phyloP scores from a whole-genome alignment of 2,113 vertebrate genomes.

The Heliornis fulica region DNA sequence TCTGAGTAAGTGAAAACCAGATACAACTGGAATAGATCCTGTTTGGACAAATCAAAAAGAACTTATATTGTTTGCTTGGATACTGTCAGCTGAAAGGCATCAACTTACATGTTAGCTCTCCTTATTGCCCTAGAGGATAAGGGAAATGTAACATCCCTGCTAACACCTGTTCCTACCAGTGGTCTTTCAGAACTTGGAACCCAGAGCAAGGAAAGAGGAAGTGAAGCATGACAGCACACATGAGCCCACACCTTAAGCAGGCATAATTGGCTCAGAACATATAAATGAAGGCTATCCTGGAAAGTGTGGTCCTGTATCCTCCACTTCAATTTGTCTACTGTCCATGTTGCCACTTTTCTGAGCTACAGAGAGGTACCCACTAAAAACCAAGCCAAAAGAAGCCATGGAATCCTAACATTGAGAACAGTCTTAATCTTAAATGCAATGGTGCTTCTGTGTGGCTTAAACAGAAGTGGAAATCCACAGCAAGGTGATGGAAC shows the following conservation, averaged over 20 bases:
- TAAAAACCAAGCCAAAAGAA: not conserved
- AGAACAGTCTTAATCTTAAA: not conserved
- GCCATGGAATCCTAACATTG: not conserved
- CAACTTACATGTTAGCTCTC: not conserved
- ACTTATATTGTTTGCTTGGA: not conserved
- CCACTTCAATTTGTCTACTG: not conserved
- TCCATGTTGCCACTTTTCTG: not conserved
- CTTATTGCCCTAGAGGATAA: not conserved
- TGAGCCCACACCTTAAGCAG: not conserved
- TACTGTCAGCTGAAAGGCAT: not conserved
- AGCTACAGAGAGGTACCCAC: not conserved
- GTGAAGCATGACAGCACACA: not conserved
- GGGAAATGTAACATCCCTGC: not conserved
- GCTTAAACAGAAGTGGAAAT: not conserved
- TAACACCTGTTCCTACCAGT: not conserved
- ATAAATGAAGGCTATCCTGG: not conserved
- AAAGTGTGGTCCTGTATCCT: not conserved
- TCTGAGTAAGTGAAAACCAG: not conserved
- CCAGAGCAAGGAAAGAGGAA: not conserved
- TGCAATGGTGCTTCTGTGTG: fast-evolving
- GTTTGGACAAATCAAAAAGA: not conserved
- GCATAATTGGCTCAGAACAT: not conserved
- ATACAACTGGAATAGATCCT: not conserved
- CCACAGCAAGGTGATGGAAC: not conserved
- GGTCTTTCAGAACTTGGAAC: not conserved